These are phyloP conservation scores for Yasuhikotakia modesta DNA, from an alignment of 2,797 vertebrate genomes.

Conservation along the genomic window DNA sequence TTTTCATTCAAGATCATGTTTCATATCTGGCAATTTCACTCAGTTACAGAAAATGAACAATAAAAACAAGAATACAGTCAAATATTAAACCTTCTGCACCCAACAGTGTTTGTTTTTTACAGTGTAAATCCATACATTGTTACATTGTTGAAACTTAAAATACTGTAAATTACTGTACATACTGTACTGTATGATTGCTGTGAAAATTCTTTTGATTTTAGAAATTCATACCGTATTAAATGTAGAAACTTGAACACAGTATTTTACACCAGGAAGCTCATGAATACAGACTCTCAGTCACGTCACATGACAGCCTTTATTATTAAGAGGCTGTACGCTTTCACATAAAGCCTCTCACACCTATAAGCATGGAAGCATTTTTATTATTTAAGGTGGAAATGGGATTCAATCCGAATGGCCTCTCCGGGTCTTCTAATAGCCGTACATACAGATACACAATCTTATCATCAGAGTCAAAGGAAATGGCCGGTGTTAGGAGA, in stretches of 20 bases:
- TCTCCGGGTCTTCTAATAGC: conserved; percentile 18
- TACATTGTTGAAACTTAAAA: too few relatives aligned
- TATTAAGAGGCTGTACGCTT: conserved; percentile 3
- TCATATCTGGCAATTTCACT: conserved; percentile 10
- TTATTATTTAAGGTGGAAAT: conserved; percentile 50
- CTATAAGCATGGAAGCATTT: conserved; percentile 3
- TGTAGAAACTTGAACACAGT: conserved; percentile 3
- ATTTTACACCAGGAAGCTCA: background rate
- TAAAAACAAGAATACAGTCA: conserved; percentile 39
- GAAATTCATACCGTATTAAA: conserved; percentile 7
- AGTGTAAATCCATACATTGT: conserved; percentile 1
- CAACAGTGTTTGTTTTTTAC: background rate
- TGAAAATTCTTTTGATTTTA: background rate
- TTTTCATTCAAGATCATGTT: conserved; percentile 20
- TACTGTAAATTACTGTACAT: background rate
- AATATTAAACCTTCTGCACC: background rate
- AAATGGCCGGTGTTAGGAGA: conserved; percentile 44
- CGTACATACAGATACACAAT: conserved; percentile 48
- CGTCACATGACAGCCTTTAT: conserved; percentile 9
- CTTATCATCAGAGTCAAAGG: conserved; percentile 49
- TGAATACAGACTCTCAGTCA: background rate
- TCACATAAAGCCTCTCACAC: conserved; percentile 28
- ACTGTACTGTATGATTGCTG: background rate
- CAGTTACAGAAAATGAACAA: conserved; percentile 11
- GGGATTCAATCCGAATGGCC: conserved; percentile 15